Evolutionary conservation across 2,113 vertebrate genomes (phyloP), one percentile per base, ranked within the genome.

Genomic region (mouse (Mus musculus)): DNA sequence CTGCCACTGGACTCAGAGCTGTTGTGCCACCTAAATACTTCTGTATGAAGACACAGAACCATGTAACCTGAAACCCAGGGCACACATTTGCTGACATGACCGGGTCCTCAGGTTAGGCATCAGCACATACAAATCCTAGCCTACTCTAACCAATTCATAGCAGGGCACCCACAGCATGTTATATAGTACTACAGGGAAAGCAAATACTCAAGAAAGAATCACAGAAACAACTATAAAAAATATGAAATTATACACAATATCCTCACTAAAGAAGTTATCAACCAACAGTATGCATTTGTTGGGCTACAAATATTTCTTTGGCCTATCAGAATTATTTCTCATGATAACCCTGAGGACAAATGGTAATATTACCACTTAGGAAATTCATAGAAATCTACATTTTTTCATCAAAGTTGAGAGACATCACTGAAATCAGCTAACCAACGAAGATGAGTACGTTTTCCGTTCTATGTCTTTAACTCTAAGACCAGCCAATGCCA

Each of bases 311-410:
- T 46, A 49, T 65, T 92, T 56, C 67, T 36, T 12, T 61, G 67
- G 26, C 7, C 92, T 85, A n/a, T 42, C 30, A 24, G 28, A 77
- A 72, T 90, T 63, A 87, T 72, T 94, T 82, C 61, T 95, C 28
- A 72, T n/a, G 49, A 71, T 77, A 52, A 54, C 4, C 2, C 10
- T 61, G 49, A 63, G 54, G 7, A 26, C 22, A 65, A 33, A 82
- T 71, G 33, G 19, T 61, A 69, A 65, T 56, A 42, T 36, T 85
- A 13, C 19, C 13, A 17, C 22, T 65, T 75, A 59, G 52, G 12
- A 88, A 52, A 80, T 46, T 56, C 46, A 87, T n/a, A 90, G 71
- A 76, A 76, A 76, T n/a, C 61, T 87, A 33, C 14, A 54, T 80
- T 56, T 89, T 65, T 28, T 93, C 30, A n/a, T 42, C 8, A 49